Evolutionary conservation across 35 echinoderm and acorn worm genomes (phyloP), one percentile per base, ranked within the genome.

Genomic region (Holothuria glaberrima): DNA sequence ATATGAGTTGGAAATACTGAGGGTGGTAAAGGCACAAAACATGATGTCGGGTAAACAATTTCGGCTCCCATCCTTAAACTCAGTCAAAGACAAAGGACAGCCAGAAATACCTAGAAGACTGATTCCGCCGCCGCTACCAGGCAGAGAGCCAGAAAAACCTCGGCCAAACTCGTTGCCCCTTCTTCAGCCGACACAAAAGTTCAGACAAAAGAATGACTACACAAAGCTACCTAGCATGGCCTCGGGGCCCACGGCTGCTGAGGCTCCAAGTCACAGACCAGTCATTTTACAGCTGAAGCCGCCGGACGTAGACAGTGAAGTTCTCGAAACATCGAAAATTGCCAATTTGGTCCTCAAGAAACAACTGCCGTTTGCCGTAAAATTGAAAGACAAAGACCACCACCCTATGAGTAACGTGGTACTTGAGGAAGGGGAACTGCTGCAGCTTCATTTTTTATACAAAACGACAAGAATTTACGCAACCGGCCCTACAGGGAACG

Each of bases 381-480:
- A 84, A 18, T 18, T 84, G 58, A 59, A 61, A 31, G 35, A 17
- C 10, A 61, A 61, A 61, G 28, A 17, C 1, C 4, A 61, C 14
- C 19, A 29, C 5, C 12, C 4, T 30, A 57, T 48, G 20, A 29
- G 80, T 61, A 84, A 32, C 34, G 24, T 84, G 13, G 52, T n/a
- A 38, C 57, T 84, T 21, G 22, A 48, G 56, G 32, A 84, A 84
- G 80, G 80, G 2, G n/a, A 30, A 18, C 54, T 36, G 30, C 26
- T 84, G 30, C 80, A 84, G 12, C 57, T 84, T 30, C 80, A 84
- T n/a, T 84, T 84, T 38, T 61, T 84, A 4, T 20, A 31, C 18
- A 59, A 64, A 31, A 64, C 80, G 12, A 84, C 28, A 12, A 29
- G 80, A 17, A 35, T 84, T 84, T 84, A 84, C 56, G 80, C 80